Conservation (phyloP, 2,113 vertebrate genomes). For the Scalopus aquaticus region DNA sequence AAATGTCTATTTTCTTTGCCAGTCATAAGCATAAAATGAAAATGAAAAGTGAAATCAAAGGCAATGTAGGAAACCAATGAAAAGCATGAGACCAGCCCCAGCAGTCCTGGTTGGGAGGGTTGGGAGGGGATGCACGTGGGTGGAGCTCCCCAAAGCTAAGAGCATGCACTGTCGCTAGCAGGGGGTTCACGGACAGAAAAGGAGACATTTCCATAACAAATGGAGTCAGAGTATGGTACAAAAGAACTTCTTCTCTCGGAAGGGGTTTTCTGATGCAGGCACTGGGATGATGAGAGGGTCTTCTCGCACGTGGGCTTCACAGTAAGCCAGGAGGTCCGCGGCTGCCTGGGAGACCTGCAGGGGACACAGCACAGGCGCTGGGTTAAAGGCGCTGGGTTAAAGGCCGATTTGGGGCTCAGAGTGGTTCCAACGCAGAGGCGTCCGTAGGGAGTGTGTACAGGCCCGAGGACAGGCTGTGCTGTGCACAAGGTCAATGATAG, state of each 20-base stretch:
- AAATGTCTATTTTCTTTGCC: constrained; percentile 37
- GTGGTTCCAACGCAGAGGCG: accelerated
- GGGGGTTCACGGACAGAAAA: constrained; percentile 42
- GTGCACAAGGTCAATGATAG: accelerated
- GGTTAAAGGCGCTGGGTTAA: background rate
- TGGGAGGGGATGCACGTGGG: background rate
- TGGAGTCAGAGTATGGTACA: constrained; percentile 95
- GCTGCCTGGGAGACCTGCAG: constrained; percentile 96
- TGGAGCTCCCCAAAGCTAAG: constrained; percentile 25
- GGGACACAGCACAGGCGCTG: constrained; percentile 44
- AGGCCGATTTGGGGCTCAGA: background rate
- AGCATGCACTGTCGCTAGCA: constrained; percentile 79
- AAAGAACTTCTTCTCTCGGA: constrained; percentile 99
- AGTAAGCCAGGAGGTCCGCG: constrained; percentile 97
- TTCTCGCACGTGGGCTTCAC: constrained; percentile 96
- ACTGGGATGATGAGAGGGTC: constrained; percentile 98
- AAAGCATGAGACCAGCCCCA: background rate
- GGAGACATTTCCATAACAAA: constrained; percentile 55
- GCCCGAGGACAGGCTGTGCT: background rate
- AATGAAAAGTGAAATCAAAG: background rate
- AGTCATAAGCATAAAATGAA: background rate
- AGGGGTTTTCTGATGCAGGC: constrained; percentile 98
- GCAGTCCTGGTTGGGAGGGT: accelerated
- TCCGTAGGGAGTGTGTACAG: background rate
- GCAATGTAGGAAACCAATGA: background rate